Evolutionary conservation across 1,140 invertebrate species (phyloP), one percentile per base, ranked within the genome.

Genomic region (Heliothis subflexa): DNA sequence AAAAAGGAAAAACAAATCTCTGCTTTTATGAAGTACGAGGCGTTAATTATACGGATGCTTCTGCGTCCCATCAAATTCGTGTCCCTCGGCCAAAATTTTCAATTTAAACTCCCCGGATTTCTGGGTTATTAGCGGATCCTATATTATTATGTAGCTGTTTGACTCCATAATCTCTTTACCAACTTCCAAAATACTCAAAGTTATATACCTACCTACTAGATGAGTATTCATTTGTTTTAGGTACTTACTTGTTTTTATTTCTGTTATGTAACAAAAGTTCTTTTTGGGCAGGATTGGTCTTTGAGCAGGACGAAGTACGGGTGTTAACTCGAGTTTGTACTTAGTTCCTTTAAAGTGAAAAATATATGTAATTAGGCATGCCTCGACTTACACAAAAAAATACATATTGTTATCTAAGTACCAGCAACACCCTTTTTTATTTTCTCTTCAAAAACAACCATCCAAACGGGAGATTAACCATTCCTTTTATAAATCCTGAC

Each of bases 41-140:
- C 52, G 70, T 72, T 72, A 72, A 72, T 72, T 72, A 72, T 57
- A 55, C 33, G 40, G 25, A 54, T 55, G 54, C 50, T n/a, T 33
- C 21, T 54, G n/a, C 28, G 52, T 33, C n/a, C 70, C 28, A 4
- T 57, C 70, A 72, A 13, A 70, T 50, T 57, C 16, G n/a, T 47
- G 52, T 72, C 54, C 52, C 54, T 57, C 45, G n/a, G 33, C 54
- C 33, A 45, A 72, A 72, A 57, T 47, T 72, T 72, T 72, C n/a
- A 72, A 72, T 57, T 72, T 57, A 57, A 72, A 57, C 28, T 59
- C 54, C 0, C 7, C 33, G 50, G 10, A 21, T 57, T 72, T 72
- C 21, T 12, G 54, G 16, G 16, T 14, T 57, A 16, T 21, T 55
- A 14, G 68, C 49, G 21, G 11, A 18, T 49, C 47, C 49, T 70